phyloP scores from a whole-genome alignment of 2,113 vertebrate species.

The Gallinago jamesoni region DNA sequence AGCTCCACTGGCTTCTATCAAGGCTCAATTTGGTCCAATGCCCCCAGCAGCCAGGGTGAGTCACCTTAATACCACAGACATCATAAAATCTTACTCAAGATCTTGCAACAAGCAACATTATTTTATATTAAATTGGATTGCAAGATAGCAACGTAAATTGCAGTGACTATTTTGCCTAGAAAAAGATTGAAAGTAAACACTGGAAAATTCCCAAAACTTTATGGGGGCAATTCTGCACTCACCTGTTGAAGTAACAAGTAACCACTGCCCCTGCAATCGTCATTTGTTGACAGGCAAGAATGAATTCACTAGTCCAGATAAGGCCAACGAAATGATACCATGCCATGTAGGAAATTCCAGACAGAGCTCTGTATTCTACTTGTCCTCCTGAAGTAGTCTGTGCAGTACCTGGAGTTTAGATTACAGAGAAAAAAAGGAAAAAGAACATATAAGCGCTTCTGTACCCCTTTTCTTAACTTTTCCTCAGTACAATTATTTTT shows the following conservation, averaged over 20 bases:
- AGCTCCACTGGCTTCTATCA: background rate
- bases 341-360: constrained; percentile 76
- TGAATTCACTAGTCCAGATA: constrained; percentile 82
- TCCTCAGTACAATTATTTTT: background rate
- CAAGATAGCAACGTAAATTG: background rate
- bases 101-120: background rate
- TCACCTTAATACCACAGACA: background rate
- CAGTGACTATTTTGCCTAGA: background rate
- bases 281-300: constrained; percentile 81
- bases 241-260: constrained; percentile 80
- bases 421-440: background rate
- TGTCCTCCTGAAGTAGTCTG: constrained; percentile 65
- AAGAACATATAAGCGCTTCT: background rate
- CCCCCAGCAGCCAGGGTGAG: background rate
- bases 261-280: constrained; percentile 73
- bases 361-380: constrained; percentile 75
- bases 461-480: background rate
- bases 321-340: constrained; percentile 83
- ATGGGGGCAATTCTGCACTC: background rate
- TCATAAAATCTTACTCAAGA: background rate
- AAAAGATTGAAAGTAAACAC: background rate
- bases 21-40: background rate
- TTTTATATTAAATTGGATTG: background rate
- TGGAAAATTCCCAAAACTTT: background rate
- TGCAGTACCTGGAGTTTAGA: constrained; percentile 70